Evolutionary conservation across 2,888 invertebrate species (phyloP).

Genomic region (Agrotis exclamationis): DNA sequence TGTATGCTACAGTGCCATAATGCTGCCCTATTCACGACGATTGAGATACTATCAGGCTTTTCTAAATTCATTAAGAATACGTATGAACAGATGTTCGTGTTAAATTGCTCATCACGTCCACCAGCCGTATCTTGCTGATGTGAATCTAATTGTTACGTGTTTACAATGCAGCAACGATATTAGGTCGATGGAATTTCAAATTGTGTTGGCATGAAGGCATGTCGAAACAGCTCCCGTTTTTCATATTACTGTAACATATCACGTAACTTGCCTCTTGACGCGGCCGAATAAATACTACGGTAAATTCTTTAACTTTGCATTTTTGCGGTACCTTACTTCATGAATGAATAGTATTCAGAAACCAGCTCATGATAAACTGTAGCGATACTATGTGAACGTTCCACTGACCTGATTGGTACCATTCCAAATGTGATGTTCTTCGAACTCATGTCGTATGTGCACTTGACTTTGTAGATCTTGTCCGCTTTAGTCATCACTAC

Average conservation of each 20-base stretch:
- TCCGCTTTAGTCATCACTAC: constrained; percentile 99
- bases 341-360: constrained; percentile 60
- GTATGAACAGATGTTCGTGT: constrained; percentile 70
- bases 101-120: constrained; percentile 76
- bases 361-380: constrained; percentile 63
- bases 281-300: constrained; percentile 76
- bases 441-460: constrained; percentile 98
- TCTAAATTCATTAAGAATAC: constrained; percentile 72
- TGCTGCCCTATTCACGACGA: constrained; percentile 65
- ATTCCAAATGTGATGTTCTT: constrained; percentile 99
- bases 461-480: constrained; percentile 98
- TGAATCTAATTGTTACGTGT: constrained; percentile 80
- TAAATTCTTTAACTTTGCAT: constrained; percentile 68
- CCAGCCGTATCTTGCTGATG: constrained; percentile 66
- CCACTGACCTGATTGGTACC: constrained; percentile 97
- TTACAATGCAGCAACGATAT: constrained; percentile 77
- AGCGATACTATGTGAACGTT: constrained; percentile 54
- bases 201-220: constrained; percentile 73
- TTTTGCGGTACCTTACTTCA: constrained; percentile 61
- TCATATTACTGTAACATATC: constrained; percentile 75
- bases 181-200: constrained; percentile 78
- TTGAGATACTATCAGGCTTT: constrained; percentile 67
- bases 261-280: constrained; percentile 74
- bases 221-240: constrained; percentile 72
- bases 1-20: constrained; percentile 53